A percentile compares a stretch with the other conserved stretches of the same genome.
These are phyloP conservation scores for Callionymus lyra DNA, from an alignment of 2,113 vertebrate species.

Conservation along the genomic window DNA sequence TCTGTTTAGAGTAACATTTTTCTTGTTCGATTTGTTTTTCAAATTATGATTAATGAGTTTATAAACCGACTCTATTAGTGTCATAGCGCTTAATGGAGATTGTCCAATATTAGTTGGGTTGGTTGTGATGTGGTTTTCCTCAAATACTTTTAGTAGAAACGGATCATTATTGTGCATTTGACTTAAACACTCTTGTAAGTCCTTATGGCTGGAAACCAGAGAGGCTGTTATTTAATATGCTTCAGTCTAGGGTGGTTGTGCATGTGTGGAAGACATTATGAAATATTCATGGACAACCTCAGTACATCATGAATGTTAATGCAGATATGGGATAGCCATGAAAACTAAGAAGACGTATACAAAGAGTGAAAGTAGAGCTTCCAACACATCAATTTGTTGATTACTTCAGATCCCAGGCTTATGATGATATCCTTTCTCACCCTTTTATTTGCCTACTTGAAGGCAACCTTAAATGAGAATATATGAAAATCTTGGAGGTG, in stretches of 20 bases:
- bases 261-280: slow-evolving; percentile 7
- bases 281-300: slow-evolving; percentile 47
- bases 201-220: background rate
- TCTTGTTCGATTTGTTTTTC: too few relatives aligned
- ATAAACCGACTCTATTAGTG: too few relatives aligned
- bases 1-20: too few relatives aligned
- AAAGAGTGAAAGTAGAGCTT: slow-evolving; percentile 7
- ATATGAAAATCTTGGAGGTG: slow-evolving; percentile 28
- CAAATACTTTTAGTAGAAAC: background rate
- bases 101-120: too few relatives aligned
- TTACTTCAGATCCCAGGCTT: background rate
- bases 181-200: slow-evolving; percentile 4
- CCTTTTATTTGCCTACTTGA: slow-evolving; percentile 5
- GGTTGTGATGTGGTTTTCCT: too few relatives aligned
- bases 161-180: slow-evolving; percentile 4
- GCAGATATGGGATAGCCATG: slow-evolving; percentile 16
- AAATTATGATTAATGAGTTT: too few relatives aligned
- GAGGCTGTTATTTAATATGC: slow-evolving; percentile 37
- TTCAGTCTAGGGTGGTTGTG: slow-evolving; percentile 34
- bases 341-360: slow-evolving; percentile 10
- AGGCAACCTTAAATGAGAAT: slow-evolving; percentile 28
- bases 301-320: slow-evolving; percentile 49
- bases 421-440: background rate
- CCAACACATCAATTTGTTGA: slow-evolving; percentile 16
- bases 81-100: too few relatives aligned